Base-by-base conservation (phyloP, 2,888 invertebrate species). In the Amiota mariae region DNA sequence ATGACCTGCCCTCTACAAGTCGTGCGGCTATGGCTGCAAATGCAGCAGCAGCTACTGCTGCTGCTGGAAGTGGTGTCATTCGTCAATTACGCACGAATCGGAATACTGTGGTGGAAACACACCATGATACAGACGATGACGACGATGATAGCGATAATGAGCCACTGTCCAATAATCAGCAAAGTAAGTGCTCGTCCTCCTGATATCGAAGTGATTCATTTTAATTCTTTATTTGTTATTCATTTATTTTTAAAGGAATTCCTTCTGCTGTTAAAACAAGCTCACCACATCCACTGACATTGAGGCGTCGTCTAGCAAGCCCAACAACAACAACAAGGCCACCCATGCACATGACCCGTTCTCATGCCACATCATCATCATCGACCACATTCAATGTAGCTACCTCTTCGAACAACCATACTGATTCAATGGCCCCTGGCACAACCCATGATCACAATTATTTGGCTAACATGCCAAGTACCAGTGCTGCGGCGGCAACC, bases 381-480 rank as follows among this genome's bases (percentile, higher is more conserved):
- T 87, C 85, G 2, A 77, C 73, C 12, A 75, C 70, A 59, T 56
- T 80, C 18, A 75, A 57, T 1, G 76, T 75, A 68, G 76, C 80
- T 77, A 80, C 80, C 71, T 79, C 81, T 20, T 73, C 80, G 61
- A 76, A 77, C 13, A 79, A 74, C 36, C 79, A 76, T 56, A 75
- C 78, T 2, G 76, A 74, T 49, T 67, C 70, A 15, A 74, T 72
- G 15, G 15, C 54, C 12, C 78, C 78, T 15, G 75, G 79, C 63
- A 77, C 85, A 20, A 80, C 82, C 11, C 88, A 88, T 59, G 90
- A 90, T 82, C 90, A 90, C 74, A 89, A 90, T 75, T 90, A 90
- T 77, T 67, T 87, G 61, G 89, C 88, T 18, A 88, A 86, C 71
- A 85, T 87, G 11, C 87, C 88, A 4, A 85, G 87, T 15, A 87